These are phyloP conservation scores for Callyntrura guangdongensis DNA, from an alignment of 2,888 invertebrate genomes.

Conservation along the genomic window DNA sequence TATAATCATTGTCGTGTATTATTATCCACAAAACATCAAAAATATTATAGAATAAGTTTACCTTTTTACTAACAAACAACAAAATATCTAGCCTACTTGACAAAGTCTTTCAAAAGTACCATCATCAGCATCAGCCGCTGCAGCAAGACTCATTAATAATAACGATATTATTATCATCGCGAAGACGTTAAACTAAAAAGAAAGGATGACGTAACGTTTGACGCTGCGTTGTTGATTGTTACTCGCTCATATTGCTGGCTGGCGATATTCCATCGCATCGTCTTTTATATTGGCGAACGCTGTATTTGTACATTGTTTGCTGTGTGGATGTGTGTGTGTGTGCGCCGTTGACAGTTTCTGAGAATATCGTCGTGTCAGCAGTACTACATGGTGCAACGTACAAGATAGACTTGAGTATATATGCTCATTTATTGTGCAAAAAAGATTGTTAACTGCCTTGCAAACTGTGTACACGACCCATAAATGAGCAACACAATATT, in stretches of 20 bases:
- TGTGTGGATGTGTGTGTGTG: neutral
- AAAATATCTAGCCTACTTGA: neutral
- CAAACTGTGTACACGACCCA: neutral
- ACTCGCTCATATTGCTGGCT: neutral
- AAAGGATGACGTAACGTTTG: slow-evolving; percentile 53
- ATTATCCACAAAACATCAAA: neutral
- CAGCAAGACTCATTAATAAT: neutral
- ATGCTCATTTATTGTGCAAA: neutral
- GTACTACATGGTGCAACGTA: neutral
- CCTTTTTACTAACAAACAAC: slow-evolving; percentile 34
- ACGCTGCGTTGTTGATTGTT: slow-evolving; percentile 5
- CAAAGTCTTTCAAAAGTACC: slow-evolving; percentile 44
- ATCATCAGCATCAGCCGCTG: neutral
- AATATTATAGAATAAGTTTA: neutral
- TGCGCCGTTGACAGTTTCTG: slow-evolving; percentile 35
- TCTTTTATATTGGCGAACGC: neutral
- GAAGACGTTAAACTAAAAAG: slow-evolving; percentile 36
- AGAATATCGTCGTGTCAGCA: neutral
- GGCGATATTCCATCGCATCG: neutral
- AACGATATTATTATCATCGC: slow-evolving; percentile 31
- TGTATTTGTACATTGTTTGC: slow-evolving; percentile 35
- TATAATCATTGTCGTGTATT: no score
- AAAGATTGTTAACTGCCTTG: neutral
- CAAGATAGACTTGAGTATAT: neutral
- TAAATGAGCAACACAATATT: slow-evolving; percentile 30